Conservation (phyloP, 2,888 invertebrate genomes). For the Apeira syringaria region DNA sequence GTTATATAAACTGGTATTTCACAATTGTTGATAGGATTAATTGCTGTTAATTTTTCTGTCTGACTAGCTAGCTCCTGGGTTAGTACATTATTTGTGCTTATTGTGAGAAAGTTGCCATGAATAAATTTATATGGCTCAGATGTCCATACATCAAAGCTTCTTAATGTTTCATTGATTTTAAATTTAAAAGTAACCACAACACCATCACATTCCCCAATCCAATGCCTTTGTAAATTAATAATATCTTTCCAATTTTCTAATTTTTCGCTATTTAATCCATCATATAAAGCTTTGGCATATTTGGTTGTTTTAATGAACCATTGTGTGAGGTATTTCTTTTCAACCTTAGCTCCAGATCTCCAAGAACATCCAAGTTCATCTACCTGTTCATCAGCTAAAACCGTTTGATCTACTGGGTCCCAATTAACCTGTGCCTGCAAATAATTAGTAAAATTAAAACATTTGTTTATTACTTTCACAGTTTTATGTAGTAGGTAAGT, state of each 20-base stretch:
- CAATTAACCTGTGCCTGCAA: slow-evolving; percentile 95
- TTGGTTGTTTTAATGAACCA: slow-evolving; percentile 97
- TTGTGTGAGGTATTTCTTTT: slow-evolving; percentile 93
- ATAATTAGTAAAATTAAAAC: slow-evolving; percentile 1
- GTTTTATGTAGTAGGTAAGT: too few relatives aligned
- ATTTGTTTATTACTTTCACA: too few relatives aligned
- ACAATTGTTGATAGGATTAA: slow-evolving; percentile 88
- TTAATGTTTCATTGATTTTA: slow-evolving; percentile 44
- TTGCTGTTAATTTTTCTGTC: slow-evolving; percentile 35
- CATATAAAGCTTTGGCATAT: slow-evolving; percentile 88
- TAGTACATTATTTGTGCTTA: slow-evolving; percentile 65
- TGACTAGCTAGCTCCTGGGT: slow-evolving; percentile 45
- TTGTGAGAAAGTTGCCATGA: slow-evolving; percentile 87
- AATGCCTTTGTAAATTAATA: slow-evolving; percentile 92
- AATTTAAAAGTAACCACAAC: slow-evolving; percentile 87
- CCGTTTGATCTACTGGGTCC: slow-evolving; percentile 99
- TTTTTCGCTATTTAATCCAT: slow-evolving; percentile 87
- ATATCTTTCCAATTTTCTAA: slow-evolving; percentile 93
- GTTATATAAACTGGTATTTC: slow-evolving; percentile 87
- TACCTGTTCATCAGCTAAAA: slow-evolving; percentile 98
- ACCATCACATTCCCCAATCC: slow-evolving; percentile 95
- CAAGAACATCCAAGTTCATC: slow-evolving; percentile 95
- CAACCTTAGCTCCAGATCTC: slow-evolving; percentile 97
- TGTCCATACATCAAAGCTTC: slow-evolving; percentile 87
- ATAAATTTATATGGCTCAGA: slow-evolving; percentile 88